Percentiles rank a stretch among this genome's conserved stretches.
These are phyloP conservation scores for Ptychadena robeensis DNA, from an alignment of 2,797 vertebrate genomes.

Conservation along the genomic window DNA sequence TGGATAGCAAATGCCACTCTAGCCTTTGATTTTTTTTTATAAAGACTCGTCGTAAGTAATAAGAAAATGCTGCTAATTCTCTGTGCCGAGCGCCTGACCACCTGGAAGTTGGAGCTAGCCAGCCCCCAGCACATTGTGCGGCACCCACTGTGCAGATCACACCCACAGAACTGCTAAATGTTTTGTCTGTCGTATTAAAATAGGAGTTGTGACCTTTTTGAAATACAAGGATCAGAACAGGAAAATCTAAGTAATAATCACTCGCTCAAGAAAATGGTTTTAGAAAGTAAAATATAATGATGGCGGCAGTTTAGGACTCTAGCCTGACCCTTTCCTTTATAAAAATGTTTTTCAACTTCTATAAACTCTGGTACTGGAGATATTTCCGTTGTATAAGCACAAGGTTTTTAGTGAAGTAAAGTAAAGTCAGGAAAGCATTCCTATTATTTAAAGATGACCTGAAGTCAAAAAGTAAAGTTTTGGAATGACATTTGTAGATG, in stretches of 20 bases:
- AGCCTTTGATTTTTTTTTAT: constrained; percentile 34
- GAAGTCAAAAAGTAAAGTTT: too few species aligned
- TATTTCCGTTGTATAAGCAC: too few species aligned
- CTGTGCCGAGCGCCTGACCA: background rate
- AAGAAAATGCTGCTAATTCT: constrained; percentile 37
- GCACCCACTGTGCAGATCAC: background rate
- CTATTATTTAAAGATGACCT: too few species aligned
- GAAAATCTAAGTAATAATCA: background rate
- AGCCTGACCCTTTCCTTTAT: too few species aligned
- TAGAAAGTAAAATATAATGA: background rate
- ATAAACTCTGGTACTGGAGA: too few species aligned
- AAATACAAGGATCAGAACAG: background rate
- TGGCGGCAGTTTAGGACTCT: background rate
- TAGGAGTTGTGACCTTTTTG: background rate
- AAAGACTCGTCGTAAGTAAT: constrained; percentile 31
- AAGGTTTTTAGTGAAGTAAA: too few species aligned
- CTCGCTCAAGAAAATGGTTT: background rate
- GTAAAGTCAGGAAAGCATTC: too few species aligned
- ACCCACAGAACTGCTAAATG: background rate
- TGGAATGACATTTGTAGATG: too few species aligned
- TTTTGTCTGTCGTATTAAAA: background rate
- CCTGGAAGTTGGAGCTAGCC: constrained; percentile 17
- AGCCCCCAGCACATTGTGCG: background rate
- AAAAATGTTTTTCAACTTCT: too few species aligned
- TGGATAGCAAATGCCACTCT: background rate